Percentiles rank a stretch among this genome's conserved stretches.
phyloP scores from a whole-genome alignment of 2,797 vertebrate genomes.

The Stomatorhinus walkeri region DNA sequence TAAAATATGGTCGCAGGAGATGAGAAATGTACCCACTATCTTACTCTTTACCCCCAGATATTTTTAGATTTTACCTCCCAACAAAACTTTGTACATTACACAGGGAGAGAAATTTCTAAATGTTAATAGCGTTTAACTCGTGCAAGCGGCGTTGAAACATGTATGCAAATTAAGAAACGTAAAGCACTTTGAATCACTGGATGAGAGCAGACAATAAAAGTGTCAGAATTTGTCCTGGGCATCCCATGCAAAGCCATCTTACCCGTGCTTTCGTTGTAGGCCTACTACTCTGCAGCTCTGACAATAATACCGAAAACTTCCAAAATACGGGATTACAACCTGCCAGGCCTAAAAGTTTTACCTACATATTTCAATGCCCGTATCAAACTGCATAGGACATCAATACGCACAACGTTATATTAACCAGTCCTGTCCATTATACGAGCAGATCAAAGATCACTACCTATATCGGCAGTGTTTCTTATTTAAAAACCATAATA shows the following conservation, averaged over 20 bases:
- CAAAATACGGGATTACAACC: background rate
- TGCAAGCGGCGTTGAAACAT: background rate
- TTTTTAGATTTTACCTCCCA: background rate
- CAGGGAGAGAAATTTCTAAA: background rate
- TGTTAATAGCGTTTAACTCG: background rate
- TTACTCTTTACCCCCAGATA: background rate
- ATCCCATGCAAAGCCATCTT: background rate
- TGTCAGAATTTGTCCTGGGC: background rate
- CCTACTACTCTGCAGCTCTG: background rate
- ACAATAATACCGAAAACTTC: background rate
- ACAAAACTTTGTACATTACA: background rate
- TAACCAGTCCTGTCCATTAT: background rate
- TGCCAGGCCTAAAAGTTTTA: background rate
- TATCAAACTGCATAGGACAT: background rate
- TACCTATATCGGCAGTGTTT: background rate
- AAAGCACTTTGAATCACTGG: background rate
- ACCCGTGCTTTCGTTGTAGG: background rate
- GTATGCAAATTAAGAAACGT: background rate
- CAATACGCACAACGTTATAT: background rate
- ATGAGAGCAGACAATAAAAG: background rate
- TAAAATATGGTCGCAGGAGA: slow-evolving; percentile 12
- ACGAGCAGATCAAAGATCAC: background rate
- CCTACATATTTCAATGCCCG: background rate
- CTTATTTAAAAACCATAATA: background rate
- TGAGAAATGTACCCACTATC: background rate